Evolutionary conservation across 1,140 invertebrate species (phyloP).

Genomic region (Laupala kohalensis): DNA sequence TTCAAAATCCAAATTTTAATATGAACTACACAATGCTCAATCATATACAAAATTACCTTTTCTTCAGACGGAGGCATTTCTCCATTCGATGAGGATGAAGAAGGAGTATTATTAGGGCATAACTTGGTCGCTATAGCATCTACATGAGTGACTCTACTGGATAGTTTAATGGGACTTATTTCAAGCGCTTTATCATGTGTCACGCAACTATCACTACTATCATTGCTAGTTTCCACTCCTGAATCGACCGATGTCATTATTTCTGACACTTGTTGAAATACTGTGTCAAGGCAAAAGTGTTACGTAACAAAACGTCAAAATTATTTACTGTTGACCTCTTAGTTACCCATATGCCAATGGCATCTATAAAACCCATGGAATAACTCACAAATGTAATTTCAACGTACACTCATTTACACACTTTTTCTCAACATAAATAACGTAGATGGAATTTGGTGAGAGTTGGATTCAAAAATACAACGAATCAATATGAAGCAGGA

Average conservation of each 20-base stretch:
- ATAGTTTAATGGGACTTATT: background rate
- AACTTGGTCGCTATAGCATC: background rate
- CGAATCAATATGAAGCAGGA: too few relatives aligned
- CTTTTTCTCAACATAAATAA: too few relatives aligned
- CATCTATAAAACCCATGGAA: too few relatives aligned
- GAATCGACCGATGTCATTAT: background rate
- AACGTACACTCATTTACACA: too few relatives aligned
- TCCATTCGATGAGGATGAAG: background rate
- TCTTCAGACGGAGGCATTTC: background rate
- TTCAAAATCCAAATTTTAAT: too few relatives aligned
- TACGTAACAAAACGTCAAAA: too few relatives aligned
- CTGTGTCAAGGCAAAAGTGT: background rate
- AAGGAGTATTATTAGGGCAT: background rate
- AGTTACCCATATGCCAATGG: too few relatives aligned
- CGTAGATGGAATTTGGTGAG: too few relatives aligned
- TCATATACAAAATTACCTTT: background rate
- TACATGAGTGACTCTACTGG: background rate
- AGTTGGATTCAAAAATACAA: too few relatives aligned
- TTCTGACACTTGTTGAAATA: background rate
- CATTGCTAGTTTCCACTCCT: background rate
- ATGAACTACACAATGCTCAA: too few relatives aligned
- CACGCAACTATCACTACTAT: background rate
- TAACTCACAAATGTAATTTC: too few relatives aligned
- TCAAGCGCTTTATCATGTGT: background rate
- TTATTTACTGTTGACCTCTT: too few relatives aligned